Evolutionary conservation across 1,140 invertebrate genomes (phyloP).

Genomic region (Halyomorpha halys): DNA sequence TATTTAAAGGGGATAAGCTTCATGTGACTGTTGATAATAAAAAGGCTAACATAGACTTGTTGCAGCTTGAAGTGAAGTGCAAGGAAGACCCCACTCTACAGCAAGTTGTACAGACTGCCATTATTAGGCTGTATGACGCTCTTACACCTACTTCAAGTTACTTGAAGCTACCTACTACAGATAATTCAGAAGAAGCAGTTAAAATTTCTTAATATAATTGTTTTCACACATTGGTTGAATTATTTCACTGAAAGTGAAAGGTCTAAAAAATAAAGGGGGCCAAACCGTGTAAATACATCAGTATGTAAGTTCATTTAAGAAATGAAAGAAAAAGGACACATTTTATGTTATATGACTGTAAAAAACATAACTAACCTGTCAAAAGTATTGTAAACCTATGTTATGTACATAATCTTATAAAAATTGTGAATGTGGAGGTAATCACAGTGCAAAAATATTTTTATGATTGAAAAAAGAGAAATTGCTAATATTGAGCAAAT

Average conservation of each 20-base stretch:
- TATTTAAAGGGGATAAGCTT: constrained; percentile 82
- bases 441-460: no score
- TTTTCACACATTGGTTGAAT: no score
- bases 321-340: neutral
- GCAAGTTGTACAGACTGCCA: constrained; percentile 74
- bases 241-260: no score
- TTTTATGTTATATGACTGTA: neutral
- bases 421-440: no score
- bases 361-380: no score
- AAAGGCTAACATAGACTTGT: constrained; percentile 74
- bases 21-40: constrained; percentile 77
- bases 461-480: no score
- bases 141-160: constrained; percentile 51
- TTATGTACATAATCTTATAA: neutral
- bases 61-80: constrained; percentile 68
- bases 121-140: constrained; percentile 73
- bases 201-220: neutral
- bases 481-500: no score
- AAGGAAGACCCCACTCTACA: constrained; percentile 69
- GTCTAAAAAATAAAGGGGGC: no score
- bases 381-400: no score
- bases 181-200: neutral
- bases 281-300: no score
- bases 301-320: no score
- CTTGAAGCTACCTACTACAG: neutral